phyloP scores from a whole-genome alignment of 2,888 invertebrate species.

The Drosophila subsilvestris region DNA sequence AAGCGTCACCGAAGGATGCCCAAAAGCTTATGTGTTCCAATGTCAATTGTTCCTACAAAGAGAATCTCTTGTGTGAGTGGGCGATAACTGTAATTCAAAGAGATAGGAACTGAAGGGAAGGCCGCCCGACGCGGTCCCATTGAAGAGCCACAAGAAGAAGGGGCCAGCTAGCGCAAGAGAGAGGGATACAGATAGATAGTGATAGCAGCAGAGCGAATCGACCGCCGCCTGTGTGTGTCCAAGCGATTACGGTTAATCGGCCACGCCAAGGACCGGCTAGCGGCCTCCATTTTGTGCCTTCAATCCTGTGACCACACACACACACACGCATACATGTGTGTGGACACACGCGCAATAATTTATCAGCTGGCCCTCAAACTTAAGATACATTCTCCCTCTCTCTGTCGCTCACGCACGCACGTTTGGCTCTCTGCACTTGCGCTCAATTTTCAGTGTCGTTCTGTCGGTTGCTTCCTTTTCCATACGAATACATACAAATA shows the following conservation, averaged over 20 bases:
- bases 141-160: slow-evolving; percentile 12
- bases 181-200: neutral
- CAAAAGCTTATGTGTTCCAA: slow-evolving; percentile 36
- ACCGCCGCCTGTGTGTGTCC: slow-evolving; percentile 56
- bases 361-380: slow-evolving; percentile 74
- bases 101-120: slow-evolving; percentile 22
- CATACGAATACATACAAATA: slow-evolving; percentile 66
- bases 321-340: slow-evolving; percentile 37
- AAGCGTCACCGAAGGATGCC: slow-evolving; percentile 30
- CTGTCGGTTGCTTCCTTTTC: slow-evolving; percentile 35
- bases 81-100: neutral
- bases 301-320: slow-evolving; percentile 49
- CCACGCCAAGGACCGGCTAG: slow-evolving; percentile 64
- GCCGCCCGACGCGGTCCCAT: slow-evolving; percentile 10
- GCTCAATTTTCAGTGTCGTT: slow-evolving; percentile 70
- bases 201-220: slow-evolving; percentile 38
- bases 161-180: slow-evolving; percentile 12
- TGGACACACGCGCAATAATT: slow-evolving; percentile 46
- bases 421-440: slow-evolving; percentile 54
- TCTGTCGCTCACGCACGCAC: slow-evolving; percentile 15
- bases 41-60: slow-evolving; percentile 30
- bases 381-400: slow-evolving; percentile 18
- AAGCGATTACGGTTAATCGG: slow-evolving; percentile 77
- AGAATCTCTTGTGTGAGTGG: neutral
- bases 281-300: slow-evolving; percentile 30